Conservation (phyloP, 2,888 invertebrate species). For the Clusia tigrina region DNA sequence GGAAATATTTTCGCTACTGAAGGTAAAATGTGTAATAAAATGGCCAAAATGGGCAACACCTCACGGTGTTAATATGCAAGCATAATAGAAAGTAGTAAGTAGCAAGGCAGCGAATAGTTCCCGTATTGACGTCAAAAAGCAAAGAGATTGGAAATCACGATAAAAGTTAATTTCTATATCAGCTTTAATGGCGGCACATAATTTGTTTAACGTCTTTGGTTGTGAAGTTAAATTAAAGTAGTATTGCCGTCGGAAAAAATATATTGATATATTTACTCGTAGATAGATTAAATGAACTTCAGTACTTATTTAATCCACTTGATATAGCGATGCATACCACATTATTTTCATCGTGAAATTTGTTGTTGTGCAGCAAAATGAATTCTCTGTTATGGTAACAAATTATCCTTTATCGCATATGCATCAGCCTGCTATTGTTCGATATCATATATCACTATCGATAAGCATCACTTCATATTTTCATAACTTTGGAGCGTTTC, state of each 20-base stretch:
- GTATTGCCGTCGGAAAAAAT: conserved; percentile 36
- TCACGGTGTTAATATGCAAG: conserved; percentile 14
- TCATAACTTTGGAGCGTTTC: conserved; percentile 49
- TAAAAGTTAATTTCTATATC: conserved; percentile 59
- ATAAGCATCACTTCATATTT: conserved; percentile 61
- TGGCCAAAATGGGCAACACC: conserved; percentile 33
- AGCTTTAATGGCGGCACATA: conserved; percentile 46
- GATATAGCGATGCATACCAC: background rate
- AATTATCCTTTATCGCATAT: conserved; percentile 5
- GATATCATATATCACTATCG: conserved; percentile 58
- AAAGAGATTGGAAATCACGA: conserved; percentile 57
- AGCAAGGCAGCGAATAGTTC: background rate
- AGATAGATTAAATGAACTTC: conserved; percentile 56
- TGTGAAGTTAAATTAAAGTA: conserved; percentile 52
- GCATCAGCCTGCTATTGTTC: conserved; percentile 23
- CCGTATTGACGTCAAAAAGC: conserved; percentile 41
- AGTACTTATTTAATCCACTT: conserved; percentile 48
- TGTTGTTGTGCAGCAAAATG: background rate
- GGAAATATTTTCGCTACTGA: conserved; percentile 46
- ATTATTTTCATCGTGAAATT: background rate
- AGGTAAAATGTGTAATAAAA: conserved; percentile 28
- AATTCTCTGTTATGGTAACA: background rate
- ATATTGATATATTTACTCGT: conserved; percentile 38
- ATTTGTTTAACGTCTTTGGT: conserved; percentile 52
- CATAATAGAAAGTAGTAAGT: conserved; percentile 8